Evolutionary conservation across 1,140 invertebrate species (phyloP), one percentile per base, ranked within the genome.

Genomic region (Drosophila bocqueti): DNA sequence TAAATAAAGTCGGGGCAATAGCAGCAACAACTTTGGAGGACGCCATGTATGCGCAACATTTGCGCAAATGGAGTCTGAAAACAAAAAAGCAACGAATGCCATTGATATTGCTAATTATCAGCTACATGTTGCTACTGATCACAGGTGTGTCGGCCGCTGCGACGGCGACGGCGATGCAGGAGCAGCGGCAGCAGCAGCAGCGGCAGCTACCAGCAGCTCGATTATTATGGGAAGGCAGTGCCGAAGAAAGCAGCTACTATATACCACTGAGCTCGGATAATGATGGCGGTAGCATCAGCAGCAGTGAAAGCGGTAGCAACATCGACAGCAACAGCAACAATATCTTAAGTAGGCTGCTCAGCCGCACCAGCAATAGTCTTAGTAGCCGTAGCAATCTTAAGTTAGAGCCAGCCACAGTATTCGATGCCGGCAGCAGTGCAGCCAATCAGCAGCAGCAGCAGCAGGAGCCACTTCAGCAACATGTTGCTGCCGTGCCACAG

Each of bases 31-130:
- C 55, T 81, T 89, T 90, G 79, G 78, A 90, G 83, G 91, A 93
- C 92, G 92, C 92, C 92, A 93, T 93, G 92, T 89, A 93, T 93
- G 92, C 92, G 92, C 92, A 91, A 89, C 81, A 91, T 92, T 92
- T 93, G 92, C 92, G 92, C 92, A 93, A 93, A 93, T 93, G 92
- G 92, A 93, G 92, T 93, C 83, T 93, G 87, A 91, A 90, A 83
- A 91, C 91, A 86, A 93, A 91, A 83, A 89, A 82, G 84, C 92
- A 92, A 84, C 91, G 87, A 90, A 93, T 93, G 91, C 92, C 78
- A 89, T 92, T 87, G 79, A 81, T 91, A 87, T 85, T 76, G 90
- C 85, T 83, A 77, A 83, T 80, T 79, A 91, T 83, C 85, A 89
- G 85, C 85, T 79, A 79, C 84, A 91, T 93, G 81, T 82, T 91